Percentiles rank a stretch among this genome's conserved stretches.
These are phyloP conservation scores for Carterocephalus palaemon DNA, from an alignment of 2,888 invertebrate species.

Conservation along the genomic window DNA sequence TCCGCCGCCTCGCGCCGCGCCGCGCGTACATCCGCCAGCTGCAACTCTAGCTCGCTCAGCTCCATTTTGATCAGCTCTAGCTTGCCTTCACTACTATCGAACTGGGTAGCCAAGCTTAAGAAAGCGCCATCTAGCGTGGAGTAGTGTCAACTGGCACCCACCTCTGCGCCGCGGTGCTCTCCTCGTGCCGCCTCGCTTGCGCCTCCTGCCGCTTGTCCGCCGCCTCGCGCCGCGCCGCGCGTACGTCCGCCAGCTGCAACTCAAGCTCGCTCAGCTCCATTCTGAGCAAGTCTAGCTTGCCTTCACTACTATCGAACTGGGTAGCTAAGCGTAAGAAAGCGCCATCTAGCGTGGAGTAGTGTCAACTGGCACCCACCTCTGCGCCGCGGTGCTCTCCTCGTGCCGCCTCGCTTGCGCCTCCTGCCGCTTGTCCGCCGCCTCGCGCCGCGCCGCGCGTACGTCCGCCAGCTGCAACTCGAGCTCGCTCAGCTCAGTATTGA, in stretches of 20 bases:
- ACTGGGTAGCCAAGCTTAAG: too few relatives aligned
- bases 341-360: too few relatives aligned
- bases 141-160: too few relatives aligned
- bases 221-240: constrained; percentile 36
- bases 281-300: constrained; percentile 50
- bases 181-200: constrained; percentile 36
- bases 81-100: constrained; percentile 60
- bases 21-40: constrained; percentile 41
- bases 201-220: constrained; percentile 30
- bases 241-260: constrained; percentile 43
- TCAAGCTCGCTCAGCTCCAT: constrained; percentile 58
- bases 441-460: constrained; percentile 38
- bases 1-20: constrained; percentile 36
- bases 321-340: too few relatives aligned
- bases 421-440: constrained; percentile 31
- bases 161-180: constrained; percentile 40
- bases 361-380: constrained; percentile 49
- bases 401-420: constrained; percentile 35
- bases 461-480: constrained; percentile 45
- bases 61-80: constrained; percentile 50
- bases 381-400: constrained; percentile 34
- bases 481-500: constrained; percentile 50
- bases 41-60: too few relatives aligned
- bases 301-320: too few relatives aligned
- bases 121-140: too few relatives aligned